These are phyloP conservation scores for Pithecia hirsuta DNA, from an alignment of 2,797 vertebrate genomes.

Conservation along the genomic window DNA sequence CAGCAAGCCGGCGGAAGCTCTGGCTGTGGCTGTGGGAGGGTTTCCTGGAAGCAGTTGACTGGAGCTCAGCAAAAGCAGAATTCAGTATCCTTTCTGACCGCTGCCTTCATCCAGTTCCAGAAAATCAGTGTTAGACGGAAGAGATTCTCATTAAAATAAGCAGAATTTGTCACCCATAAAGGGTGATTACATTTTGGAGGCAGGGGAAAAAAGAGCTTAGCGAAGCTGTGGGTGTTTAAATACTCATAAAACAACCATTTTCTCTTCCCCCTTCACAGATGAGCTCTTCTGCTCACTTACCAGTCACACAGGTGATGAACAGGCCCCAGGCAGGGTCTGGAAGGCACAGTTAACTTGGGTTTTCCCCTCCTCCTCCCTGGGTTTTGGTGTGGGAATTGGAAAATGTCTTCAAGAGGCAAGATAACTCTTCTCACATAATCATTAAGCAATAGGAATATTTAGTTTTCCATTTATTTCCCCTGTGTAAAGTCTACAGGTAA, in stretches of 20 bases:
- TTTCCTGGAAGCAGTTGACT: background rate
- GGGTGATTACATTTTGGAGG: slow-evolving; percentile 71
- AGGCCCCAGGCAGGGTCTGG: background rate
- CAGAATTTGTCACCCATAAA: slow-evolving; percentile 75
- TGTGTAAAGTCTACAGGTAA: background rate
- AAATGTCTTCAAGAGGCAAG: background rate
- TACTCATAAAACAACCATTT: slow-evolving; percentile 70
- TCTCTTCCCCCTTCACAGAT: slow-evolving; percentile 72
- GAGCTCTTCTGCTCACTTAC: background rate
- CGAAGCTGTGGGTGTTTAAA: slow-evolving; percentile 73
- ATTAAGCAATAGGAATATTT: background rate
- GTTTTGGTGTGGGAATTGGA: background rate
- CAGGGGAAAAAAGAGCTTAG: slow-evolving; percentile 64
- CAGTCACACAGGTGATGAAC: slow-evolving; percentile 17
- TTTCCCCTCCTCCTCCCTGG: background rate
- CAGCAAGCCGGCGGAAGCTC: background rate
- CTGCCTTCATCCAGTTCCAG: background rate
- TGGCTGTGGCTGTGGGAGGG: no score
- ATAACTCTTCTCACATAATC: background rate
- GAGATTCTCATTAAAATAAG: slow-evolving; percentile 66
- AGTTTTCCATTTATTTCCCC: background rate
- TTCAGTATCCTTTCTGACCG: background rate
- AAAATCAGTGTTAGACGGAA: slow-evolving; percentile 2
- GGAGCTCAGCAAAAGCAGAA: background rate
- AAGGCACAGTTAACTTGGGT: background rate